Base-by-base conservation (phyloP, 2,113 vertebrate genomes). In the Malurus cyaneus region DNA sequence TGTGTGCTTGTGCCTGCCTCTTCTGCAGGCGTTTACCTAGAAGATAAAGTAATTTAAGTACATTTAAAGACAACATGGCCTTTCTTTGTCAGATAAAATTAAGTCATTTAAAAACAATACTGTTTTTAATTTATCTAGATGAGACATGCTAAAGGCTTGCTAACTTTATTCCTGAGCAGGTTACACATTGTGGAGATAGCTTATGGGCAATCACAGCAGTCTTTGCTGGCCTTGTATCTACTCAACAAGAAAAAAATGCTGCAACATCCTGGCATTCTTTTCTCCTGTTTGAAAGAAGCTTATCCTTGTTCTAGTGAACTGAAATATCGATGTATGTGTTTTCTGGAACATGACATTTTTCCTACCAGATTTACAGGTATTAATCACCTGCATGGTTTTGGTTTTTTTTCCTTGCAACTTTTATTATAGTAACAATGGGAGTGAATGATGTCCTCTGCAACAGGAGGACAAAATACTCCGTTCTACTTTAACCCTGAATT, bases 1-100 rank as follows among this genome's bases (percentile, higher is more conserved):
- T 92, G 94, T 69, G 96, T 73, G 96, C 92, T 91, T 72, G 70
- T 94, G 98, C 99, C 99, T 98, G 98, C 99, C 98, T 97, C 87
- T 76, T 52, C 44, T 98, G 98, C 98, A 99, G 98, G 99, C 96
- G 0, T 99, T 99, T 99, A 99, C 98, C 99, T 99, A 69, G 36
- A 97, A 90, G 80, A 86, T 53, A 88, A 80, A 52, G 5, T 47
- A 89, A n/a, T 34, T 56, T 52, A 25, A 61, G 25, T 32, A 26
- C 11, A 72, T 21, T 73, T 72, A 69, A 46, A 85, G 23, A 62
- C 7, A 65, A 50, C 5, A 42, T 64, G 7, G 24, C 18, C 9
- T 83, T 89, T 44, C n/a, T 86, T 53, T 61, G 54, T 2, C 4
- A 86, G 44, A 56, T 19, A 60, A 73, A 89, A 36, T 20, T 21